Conservation (phyloP, 2,888 invertebrate species). For the Coenonympha glycerion region DNA sequence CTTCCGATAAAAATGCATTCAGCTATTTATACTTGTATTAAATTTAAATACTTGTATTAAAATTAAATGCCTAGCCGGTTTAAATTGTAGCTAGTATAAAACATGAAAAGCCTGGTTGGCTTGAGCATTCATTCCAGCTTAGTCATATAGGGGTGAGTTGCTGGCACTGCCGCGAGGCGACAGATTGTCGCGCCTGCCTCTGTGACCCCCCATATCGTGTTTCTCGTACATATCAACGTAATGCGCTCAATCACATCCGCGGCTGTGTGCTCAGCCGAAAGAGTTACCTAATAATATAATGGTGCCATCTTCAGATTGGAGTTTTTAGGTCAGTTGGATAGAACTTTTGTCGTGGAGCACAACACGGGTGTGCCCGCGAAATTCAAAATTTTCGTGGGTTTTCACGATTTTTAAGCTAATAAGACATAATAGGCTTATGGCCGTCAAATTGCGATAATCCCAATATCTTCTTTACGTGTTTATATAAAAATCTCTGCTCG, state of each 20-base stretch:
- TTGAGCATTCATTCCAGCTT: slow-evolving; percentile 25
- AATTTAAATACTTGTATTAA: too few relatives aligned
- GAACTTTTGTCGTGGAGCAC: too few relatives aligned
- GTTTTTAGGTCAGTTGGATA: neutral
- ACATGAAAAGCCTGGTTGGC: slow-evolving; percentile 10
- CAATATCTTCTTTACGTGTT: too few relatives aligned
- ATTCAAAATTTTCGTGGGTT: too few relatives aligned
- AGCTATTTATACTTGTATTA: too few relatives aligned
- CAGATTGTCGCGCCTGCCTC: slow-evolving; percentile 52
- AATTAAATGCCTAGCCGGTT: neutral
- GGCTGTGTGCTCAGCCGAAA: neutral
- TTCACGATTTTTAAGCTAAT: too few relatives aligned
- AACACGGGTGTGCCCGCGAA: too few relatives aligned
- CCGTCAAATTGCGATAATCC: too few relatives aligned
- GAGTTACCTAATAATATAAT: neutral
- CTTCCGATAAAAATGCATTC: neutral
- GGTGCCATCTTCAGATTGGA: neutral
- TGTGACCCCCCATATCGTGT: slow-evolving; percentile 30
- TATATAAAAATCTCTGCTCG: too few relatives aligned
- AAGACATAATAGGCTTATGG: too few relatives aligned
- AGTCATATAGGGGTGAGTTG: slow-evolving; percentile 30
- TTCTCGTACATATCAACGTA: slow-evolving; percentile 25
- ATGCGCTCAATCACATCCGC: slow-evolving; percentile 20
- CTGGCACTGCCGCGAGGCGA: slow-evolving; percentile 58
- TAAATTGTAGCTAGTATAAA: slow-evolving; percentile 5